Conservation (phyloP, 1,140 invertebrate species). For the Nasonia vitripennis region DNA sequence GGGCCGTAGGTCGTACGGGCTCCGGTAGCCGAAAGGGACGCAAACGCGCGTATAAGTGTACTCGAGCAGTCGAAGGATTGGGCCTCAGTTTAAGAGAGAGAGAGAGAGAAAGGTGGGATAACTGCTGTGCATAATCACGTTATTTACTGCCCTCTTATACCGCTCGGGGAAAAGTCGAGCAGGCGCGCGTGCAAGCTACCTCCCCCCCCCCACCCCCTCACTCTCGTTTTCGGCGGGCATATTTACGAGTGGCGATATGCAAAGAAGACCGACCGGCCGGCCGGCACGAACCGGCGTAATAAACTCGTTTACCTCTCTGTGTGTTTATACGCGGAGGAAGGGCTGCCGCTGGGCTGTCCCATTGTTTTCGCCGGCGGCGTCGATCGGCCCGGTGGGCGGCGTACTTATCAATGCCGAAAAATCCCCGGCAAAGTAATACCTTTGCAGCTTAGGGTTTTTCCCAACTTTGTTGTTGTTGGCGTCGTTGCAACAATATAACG, state of each 20-base stretch:
- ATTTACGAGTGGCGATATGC: constrained; percentile 29
- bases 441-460: too few species aligned
- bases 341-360: background rate
- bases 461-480: too few species aligned
- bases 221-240: background rate
- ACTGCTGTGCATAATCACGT: background rate
- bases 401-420: too few species aligned
- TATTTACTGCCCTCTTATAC: background rate
- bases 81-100: background rate
- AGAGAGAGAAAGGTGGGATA: background rate
- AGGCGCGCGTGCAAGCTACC: background rate
- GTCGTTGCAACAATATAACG: too few species aligned
- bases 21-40: too few species aligned
- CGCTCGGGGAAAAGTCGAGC: background rate
- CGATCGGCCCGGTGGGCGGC: too few species aligned
- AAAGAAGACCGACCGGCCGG: background rate
- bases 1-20: background rate
- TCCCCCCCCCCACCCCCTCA: too few species aligned
- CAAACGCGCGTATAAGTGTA: too few species aligned
- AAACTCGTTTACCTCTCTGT: background rate
- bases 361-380: background rate
- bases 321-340: background rate
- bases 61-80: too few species aligned
- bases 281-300: constrained; percentile 22
- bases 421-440: too few species aligned